Evolutionary conservation across 2,797 vertebrate genomes (phyloP).

Genomic region (Sphenodon punctatus): DNA sequence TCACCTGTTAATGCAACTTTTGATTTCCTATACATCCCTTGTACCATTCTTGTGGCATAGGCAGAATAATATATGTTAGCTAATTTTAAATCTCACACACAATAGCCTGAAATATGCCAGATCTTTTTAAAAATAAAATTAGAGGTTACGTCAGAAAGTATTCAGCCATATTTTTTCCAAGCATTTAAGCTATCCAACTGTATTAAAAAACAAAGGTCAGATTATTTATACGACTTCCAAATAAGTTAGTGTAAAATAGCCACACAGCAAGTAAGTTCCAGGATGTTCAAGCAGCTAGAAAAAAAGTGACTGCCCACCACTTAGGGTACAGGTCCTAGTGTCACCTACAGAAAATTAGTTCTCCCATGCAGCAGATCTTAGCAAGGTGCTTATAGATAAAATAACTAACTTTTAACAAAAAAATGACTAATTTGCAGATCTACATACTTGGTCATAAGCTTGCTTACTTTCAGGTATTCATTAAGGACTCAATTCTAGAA

Average conservation of each 20-base stretch:
- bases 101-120: not conserved
- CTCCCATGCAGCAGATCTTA: constrained; percentile 18
- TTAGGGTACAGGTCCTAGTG: no score
- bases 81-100: not conserved
- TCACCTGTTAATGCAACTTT: not conserved
- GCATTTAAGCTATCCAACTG: not conserved
- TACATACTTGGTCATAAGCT: constrained; percentile 32
- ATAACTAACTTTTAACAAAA: constrained; percentile 40
- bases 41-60: not conserved
- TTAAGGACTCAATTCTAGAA: not conserved
- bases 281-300: not conserved
- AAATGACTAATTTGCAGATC: not conserved
- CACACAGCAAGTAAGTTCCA: not conserved
- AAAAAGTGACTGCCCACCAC: not conserved
- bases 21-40: not conserved
- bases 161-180: not conserved
- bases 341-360: no score
- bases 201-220: not conserved
- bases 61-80: not conserved
- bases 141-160: not conserved
- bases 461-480: not conserved
- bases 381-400: constrained; percentile 31
- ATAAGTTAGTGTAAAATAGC: not conserved
- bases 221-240: not conserved
- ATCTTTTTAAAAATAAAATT: not conserved